Evolutionary conservation across 1,140 invertebrate genomes (phyloP), one percentile per base, ranked within the genome.

Genomic region (Anthonomus grandis): DNA sequence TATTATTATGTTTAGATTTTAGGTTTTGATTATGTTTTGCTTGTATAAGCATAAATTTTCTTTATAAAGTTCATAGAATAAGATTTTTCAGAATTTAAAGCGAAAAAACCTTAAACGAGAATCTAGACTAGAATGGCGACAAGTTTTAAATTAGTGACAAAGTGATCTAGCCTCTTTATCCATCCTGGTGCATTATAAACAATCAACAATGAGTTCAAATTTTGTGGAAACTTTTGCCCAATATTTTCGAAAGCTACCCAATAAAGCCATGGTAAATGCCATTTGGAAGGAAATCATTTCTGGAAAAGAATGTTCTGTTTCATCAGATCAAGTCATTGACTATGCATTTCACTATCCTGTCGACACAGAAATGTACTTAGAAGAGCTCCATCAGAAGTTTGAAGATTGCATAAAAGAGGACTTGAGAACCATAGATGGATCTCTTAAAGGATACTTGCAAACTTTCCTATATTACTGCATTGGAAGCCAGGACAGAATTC

Each of bases 291-390:
- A 63, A 59, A 53, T 63, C 17, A 46, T 56, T 41, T 52, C 36
- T 19, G 57, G 57, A 21, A 54, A 44, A 36, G 47, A 24, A 21
- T 48, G 18, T 39, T 21, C 39, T 17, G 36, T 57, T 8, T 52
- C 51, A 18, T 27, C 39, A 8, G 57, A 63, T 22, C 22, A 52
- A n/a, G 17, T 60, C 12, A 60, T 60, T 22, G 62, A 59, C 36
- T 63, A 60, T 18, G 57, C 53, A n/a, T 57, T 60, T 37, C 62
- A 63, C 24, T 57, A 57, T 50, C 62, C 62, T 17, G 57, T 63
- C 12, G 62, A 63, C 50, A 60, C 54, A 17, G 46, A 60, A 44
- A 4, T 45, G n/a, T 63, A 60, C 39, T 31, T 63, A 19, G 48
- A 57, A 57, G 54, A 54, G 18, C 37, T 63, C n/a, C 50, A 52